Percentiles rank a stretch among this genome's conserved stretches.
phyloP scores from a whole-genome alignment of 2,113 vertebrate genomes.

The Ammodytes marinus region DNA sequence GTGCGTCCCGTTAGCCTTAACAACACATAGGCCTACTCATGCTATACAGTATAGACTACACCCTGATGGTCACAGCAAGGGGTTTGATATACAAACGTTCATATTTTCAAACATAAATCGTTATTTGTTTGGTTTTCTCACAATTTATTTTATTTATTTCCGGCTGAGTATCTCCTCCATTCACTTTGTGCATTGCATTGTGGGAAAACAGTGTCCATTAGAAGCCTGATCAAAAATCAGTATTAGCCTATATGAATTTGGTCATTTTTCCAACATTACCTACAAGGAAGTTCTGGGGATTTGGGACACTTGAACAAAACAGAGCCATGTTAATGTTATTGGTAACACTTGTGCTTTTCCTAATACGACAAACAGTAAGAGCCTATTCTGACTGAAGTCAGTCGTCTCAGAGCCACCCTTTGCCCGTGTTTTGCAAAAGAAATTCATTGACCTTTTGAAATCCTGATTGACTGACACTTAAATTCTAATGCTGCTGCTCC shows the following conservation, averaged over 20 bases:
- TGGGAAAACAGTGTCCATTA: not conserved
- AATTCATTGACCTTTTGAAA: slow-evolving; percentile 83
- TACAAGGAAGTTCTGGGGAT: not conserved
- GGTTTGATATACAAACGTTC: not conserved
- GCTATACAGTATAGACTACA: not conserved
- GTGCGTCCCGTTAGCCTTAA: too few relatives aligned
- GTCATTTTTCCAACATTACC: not conserved
- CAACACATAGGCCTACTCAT: not conserved
- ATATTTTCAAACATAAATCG: too few relatives aligned
- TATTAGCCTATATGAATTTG: not conserved
- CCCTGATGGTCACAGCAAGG: not conserved
- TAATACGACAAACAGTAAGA: not conserved
- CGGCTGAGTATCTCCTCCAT: not conserved
- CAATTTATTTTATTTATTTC: not conserved
- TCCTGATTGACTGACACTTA: slow-evolving; percentile 80
- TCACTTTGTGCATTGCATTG: not conserved
- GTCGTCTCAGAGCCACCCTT: slow-evolving; percentile 34
- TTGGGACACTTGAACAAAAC: not conserved
- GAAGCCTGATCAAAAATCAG: not conserved
- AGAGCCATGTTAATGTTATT: not conserved
- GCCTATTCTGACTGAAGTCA: slow-evolving; percentile 3
- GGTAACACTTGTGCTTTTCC: not conserved
- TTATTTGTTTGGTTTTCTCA: not conserved
- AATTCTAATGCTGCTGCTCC: slow-evolving; percentile 76
- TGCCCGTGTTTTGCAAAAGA: slow-evolving; percentile 67